phyloP scores from a whole-genome alignment of 2,113 vertebrate genomes.

The Thinocorus orbignyianus region DNA sequence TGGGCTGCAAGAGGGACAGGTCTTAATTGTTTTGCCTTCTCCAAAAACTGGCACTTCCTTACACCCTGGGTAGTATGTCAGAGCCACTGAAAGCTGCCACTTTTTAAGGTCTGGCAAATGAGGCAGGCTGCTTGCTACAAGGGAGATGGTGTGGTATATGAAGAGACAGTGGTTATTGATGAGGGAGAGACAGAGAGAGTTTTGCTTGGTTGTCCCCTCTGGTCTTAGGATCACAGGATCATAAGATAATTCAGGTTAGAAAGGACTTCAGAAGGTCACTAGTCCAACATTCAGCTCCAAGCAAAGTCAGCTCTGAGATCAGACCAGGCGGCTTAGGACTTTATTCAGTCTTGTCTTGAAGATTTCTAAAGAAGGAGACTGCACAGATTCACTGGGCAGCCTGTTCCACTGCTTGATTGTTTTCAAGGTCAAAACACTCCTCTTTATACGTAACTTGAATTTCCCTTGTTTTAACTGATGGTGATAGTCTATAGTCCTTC shows the following conservation, averaged over 20 bases:
- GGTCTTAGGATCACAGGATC: neutral
- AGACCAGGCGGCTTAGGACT: neutral
- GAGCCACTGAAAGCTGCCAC: neutral
- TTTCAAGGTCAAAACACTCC: neutral
- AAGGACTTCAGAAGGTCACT: neutral
- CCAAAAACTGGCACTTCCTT: neutral
- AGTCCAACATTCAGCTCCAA: neutral
- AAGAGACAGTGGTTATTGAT: neutral
- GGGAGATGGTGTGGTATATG: neutral
- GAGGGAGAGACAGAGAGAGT: neutral
- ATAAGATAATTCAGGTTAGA: neutral
- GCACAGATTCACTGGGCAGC: neutral
- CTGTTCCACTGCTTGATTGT: neutral
- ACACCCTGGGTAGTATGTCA: neutral
- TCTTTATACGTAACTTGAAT: neutral
- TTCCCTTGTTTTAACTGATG: neutral
- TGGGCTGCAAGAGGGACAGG: neutral
- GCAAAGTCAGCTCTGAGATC: neutral
- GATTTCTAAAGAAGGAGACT: neutral
- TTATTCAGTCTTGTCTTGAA: neutral
- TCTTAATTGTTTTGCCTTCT: neutral
- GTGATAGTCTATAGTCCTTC: neutral
- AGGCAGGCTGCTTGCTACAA: neutral
- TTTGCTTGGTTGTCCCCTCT: neutral
- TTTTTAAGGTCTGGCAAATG: neutral